These are phyloP conservation scores for Hylaeus volcanicus DNA, from an alignment of 1,140 invertebrate species.

Conservation along the genomic window DNA sequence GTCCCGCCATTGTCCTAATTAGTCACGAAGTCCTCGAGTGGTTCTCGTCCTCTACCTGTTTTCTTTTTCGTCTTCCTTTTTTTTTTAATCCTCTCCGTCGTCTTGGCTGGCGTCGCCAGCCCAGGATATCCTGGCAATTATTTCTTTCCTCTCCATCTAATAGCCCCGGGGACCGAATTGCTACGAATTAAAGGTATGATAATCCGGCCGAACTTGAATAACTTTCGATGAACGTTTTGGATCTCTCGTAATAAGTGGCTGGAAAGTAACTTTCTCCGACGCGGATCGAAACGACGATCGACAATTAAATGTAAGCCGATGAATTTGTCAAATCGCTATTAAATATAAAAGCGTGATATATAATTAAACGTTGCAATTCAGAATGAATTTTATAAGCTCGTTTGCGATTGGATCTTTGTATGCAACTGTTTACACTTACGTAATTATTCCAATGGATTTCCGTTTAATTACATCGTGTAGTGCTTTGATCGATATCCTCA, in stretches of 20 bases:
- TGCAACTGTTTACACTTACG: no score
- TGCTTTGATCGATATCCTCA: no score
- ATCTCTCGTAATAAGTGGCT: not conserved
- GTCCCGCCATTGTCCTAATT: slow-evolving; percentile 60
- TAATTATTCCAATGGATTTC: no score
- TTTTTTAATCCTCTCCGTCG: slow-evolving; percentile 37
- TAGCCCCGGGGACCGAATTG: slow-evolving; percentile 18
- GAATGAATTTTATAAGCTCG: no score
- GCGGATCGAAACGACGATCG: not conserved
- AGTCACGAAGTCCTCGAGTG: slow-evolving; percentile 58
- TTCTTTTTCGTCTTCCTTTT: not conserved
- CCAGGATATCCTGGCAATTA: slow-evolving; percentile 37
- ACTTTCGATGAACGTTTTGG: not conserved
- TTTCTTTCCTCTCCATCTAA: slow-evolving; percentile 31
- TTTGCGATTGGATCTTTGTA: no score
- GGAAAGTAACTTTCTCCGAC: not conserved
- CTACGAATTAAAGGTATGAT: slow-evolving; percentile 38
- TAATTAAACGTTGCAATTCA: no score
- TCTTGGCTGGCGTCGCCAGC: not conserved
- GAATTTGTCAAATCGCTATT: no score
- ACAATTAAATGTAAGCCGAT: not conserved
- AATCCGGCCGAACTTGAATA: slow-evolving; percentile 28
- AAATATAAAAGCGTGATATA: no score
- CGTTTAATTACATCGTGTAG: no score
- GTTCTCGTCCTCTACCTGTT: slow-evolving; percentile 25